phyloP scores from a whole-genome alignment of 1,140 invertebrate genomes.

The Bombus consobrinus region DNA sequence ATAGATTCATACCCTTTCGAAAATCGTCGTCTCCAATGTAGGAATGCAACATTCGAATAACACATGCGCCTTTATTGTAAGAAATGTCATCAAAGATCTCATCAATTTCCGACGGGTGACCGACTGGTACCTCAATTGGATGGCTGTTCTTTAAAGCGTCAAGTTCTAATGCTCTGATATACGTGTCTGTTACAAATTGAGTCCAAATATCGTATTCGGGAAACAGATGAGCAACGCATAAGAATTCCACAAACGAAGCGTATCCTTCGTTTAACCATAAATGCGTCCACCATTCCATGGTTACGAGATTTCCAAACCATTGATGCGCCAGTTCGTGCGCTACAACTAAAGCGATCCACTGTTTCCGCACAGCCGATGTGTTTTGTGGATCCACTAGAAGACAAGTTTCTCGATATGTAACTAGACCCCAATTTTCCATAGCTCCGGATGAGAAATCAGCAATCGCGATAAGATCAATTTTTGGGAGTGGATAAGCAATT shows the following conservation, averaged over 20 bases:
- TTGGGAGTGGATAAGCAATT: constrained; percentile 97
- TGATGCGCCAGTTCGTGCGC: constrained; percentile 95
- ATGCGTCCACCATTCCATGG: constrained; percentile 95
- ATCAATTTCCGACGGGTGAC: constrained; percentile 95
- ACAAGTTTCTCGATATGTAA: constrained; percentile 92
- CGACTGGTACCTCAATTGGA: constrained; percentile 95
- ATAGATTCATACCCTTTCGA: constrained; percentile 96
- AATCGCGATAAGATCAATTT: constrained; percentile 97
- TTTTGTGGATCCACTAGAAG: constrained; percentile 93
- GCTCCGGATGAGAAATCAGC: constrained; percentile 95
- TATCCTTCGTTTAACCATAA: constrained; percentile 97
- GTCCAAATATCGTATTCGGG: constrained; percentile 97
- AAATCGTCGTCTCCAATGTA: constrained; percentile 98
- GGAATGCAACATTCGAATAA: constrained; percentile 98
- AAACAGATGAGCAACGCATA: constrained; percentile 94
- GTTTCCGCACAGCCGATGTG: constrained; percentile 91
- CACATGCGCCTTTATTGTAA: constrained; percentile 95
- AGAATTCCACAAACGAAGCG: constrained; percentile 93
- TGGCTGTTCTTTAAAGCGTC: constrained; percentile 96
- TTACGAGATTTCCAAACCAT: constrained; percentile 95
- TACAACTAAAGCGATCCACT: constrained; percentile 94
- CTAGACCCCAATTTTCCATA: constrained; percentile 98
- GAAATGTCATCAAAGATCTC: constrained; percentile 98
- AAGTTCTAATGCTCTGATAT: constrained; percentile 91
- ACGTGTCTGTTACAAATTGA: constrained; percentile 94